Evolutionary conservation across 2,888 invertebrate genomes (phyloP), one percentile per base, ranked within the genome.

Genomic region (Amiota communis): DNA sequence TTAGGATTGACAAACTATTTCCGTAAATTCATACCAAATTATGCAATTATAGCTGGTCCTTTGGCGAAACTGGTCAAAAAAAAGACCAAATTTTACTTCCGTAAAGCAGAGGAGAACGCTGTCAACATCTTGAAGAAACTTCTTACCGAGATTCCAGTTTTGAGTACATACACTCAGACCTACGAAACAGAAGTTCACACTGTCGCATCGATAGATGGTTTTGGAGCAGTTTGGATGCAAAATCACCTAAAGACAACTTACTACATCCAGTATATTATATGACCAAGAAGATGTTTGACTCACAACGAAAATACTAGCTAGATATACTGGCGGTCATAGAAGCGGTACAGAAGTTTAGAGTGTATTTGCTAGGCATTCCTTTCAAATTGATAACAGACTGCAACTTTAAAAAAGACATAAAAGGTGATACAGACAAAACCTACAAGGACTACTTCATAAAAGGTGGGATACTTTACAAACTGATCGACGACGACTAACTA

Each of bases 221-320:
- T 23, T 23, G 23, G 3, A 1, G 23, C 23, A 23, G 23, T 23
- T 23, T 23, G 1, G 3, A 1, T 23, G 23, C 23, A 23, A 23
- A 23, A 23, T 23, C 23, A 23, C 23, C 3, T 2, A 3, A 23
- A 23, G 3, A 23, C 23, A 23, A 23, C 3, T 3, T 23, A 2
- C 23, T 23, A 23, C 23, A 23, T 3, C 23, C 23, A 23, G 23
- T 23, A 23, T 23, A 23, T 23, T 23, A 23, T 23, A 23, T 23
- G 23, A 2, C 23, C 1, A 23, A 23, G 23, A 23, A 23, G 3
- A 23, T 3, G 3, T 23, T 2, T 23, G 23, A 23, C 23, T n/a
- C n/a, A n/a, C n/a, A n/a, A n/a, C n/a, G n/a, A n/a, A n/a, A 81
- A 61, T 87, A 87, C 70, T 86, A 88, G 65, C 76, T 87, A 0